These are phyloP conservation scores for Agrotis clavis DNA, from an alignment of 2,888 invertebrate genomes.

Conservation along the genomic window DNA sequence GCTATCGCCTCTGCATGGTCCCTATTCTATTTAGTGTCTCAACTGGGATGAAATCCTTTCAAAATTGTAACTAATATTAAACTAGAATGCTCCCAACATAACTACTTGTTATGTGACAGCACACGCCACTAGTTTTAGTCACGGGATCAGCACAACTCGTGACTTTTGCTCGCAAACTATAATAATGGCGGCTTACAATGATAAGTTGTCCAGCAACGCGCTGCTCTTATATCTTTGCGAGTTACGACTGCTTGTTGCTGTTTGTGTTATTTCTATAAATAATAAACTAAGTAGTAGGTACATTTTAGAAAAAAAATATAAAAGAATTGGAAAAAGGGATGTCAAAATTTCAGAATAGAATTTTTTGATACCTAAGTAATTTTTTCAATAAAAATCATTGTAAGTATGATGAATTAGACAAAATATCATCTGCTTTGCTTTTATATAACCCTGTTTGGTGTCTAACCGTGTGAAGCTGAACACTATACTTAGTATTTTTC, in stretches of 20 bases:
- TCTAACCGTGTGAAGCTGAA: no score
- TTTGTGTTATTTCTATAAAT: background rate
- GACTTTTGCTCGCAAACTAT: slow-evolving; percentile 46
- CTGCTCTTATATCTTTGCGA: background rate
- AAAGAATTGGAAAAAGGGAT: no score
- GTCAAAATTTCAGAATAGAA: background rate
- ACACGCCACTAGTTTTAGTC: slow-evolving; percentile 29
- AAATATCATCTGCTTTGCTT: no score
- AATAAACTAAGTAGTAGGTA: background rate
- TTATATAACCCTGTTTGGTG: no score
- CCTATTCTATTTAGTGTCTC: no score
- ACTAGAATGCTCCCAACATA: slow-evolving; percentile 13
- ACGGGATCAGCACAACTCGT: slow-evolving; percentile 44
- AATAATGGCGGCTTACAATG: slow-evolving; percentile 36
- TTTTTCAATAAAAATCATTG: no score
- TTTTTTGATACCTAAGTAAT: background rate
- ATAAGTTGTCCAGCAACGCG: slow-evolving; percentile 26
- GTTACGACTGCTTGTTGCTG: slow-evolving; percentile 10
- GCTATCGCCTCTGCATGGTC: no score
- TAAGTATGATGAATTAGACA: no score
- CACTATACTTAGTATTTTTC: no score
- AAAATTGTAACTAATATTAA: background rate
- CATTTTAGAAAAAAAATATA: no score
- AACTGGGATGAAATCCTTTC: background rate
- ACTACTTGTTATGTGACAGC: slow-evolving; percentile 18